Conservation (phyloP, 2,113 vertebrate species). For the Gasterosteus nipponicus region DNA sequence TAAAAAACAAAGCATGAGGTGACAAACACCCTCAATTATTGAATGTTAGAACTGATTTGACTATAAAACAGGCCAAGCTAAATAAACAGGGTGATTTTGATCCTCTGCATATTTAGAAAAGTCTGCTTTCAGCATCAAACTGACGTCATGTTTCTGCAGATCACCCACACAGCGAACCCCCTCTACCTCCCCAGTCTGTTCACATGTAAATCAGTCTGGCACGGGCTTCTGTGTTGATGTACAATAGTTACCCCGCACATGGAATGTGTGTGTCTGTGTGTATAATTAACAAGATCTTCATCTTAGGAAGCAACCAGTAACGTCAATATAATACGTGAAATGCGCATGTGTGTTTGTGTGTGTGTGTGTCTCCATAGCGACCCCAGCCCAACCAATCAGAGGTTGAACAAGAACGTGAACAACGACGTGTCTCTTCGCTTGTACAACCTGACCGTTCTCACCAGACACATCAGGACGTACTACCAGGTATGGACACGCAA, state of each 20-base stretch:
- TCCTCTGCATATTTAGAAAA: not conserved
- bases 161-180: slow-evolving; percentile 16
- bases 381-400: slow-evolving; percentile 71
- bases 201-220: slow-evolving; percentile 63
- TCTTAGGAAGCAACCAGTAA: slow-evolving; percentile 36
- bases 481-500: slow-evolving; percentile 67
- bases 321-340: slow-evolving; percentile 17
- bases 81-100: not conserved
- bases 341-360: slow-evolving; percentile 18
- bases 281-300: slow-evolving; percentile 31
- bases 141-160: slow-evolving; percentile 25
- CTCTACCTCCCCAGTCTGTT: slow-evolving; percentile 18
- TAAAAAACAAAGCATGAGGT: no score
- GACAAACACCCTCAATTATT: no score
- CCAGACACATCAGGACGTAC: slow-evolving; percentile 70
- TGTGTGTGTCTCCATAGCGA: slow-evolving; percentile 72
- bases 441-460: slow-evolving; percentile 74
- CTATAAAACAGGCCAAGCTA: not conserved
- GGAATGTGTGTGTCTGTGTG: slow-evolving; percentile 4
- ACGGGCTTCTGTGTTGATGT: slow-evolving; percentile 5
- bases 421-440: slow-evolving; percentile 66
- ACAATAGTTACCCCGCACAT: slow-evolving; percentile 45
- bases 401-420: slow-evolving; percentile 75
- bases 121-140: not conserved
- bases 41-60: no score